phyloP scores from a whole-genome alignment of 2,888 invertebrate genomes.

The Adelphocoris suturalis region DNA sequence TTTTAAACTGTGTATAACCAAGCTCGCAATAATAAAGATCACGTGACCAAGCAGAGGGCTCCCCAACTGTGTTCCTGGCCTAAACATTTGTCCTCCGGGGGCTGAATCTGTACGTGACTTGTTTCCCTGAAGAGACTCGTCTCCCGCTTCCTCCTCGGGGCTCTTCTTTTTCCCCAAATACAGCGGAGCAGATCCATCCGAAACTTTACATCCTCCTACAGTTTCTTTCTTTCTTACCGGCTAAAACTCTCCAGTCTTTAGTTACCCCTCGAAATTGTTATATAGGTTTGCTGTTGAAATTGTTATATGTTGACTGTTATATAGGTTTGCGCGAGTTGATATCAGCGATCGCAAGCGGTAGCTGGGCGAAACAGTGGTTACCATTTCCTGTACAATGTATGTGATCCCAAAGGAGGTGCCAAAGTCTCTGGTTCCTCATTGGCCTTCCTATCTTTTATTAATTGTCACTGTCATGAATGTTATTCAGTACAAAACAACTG shows the following conservation, averaged over 20 bases:
- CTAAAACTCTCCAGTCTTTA: background rate
- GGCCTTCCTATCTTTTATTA: too few species aligned
- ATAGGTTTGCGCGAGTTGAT: too few species aligned
- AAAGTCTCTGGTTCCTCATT: too few species aligned
- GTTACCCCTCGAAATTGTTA: too few species aligned
- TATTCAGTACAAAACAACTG: too few species aligned
- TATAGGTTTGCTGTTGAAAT: too few species aligned
- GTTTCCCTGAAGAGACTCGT: background rate
- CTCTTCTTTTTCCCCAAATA: background rate
- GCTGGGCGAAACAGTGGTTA: too few species aligned
- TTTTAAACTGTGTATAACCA: background rate
- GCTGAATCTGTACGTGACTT: conserved; percentile 2
- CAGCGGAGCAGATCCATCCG: background rate
- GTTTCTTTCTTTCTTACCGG: background rate
- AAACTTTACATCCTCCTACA: conserved; percentile 1
- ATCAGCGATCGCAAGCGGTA: too few species aligned
- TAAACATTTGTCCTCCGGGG: conserved; percentile 11
- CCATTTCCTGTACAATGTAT: too few species aligned
- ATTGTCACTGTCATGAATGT: too few species aligned
- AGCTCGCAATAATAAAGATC: conserved; percentile 9
- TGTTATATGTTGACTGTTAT: too few species aligned
- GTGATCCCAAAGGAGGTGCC: too few species aligned
- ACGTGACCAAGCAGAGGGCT: background rate
- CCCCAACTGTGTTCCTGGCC: background rate
- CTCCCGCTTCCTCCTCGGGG: background rate